Conservation (phyloP, 2,113 vertebrate species). For the Amblyopsis rosae region DNA sequence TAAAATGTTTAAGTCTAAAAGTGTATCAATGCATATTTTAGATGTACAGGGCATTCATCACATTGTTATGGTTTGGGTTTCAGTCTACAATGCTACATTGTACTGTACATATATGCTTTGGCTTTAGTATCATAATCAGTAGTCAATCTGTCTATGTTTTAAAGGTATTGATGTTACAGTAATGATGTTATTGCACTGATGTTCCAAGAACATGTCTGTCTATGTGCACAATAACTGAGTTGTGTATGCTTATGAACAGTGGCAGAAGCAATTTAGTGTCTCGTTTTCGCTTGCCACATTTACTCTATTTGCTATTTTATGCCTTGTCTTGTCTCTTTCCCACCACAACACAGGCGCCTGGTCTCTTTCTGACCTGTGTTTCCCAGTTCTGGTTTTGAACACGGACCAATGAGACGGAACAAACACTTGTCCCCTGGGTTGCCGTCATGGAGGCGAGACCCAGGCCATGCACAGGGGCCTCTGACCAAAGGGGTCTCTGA, state of each 20-base stretch:
- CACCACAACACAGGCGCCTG: background rate
- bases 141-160: too few species aligned
- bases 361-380: constrained; percentile 17
- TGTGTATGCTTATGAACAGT: background rate
- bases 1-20: too few species aligned
- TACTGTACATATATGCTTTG: too few species aligned
- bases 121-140: too few species aligned
- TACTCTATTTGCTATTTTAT: background rate
- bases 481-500: too few species aligned
- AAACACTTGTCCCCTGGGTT: constrained; percentile 9
- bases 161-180: too few species aligned
- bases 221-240: background rate
- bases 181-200: too few species aligned
- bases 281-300: background rate
- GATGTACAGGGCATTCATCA: too few species aligned
- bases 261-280: background rate
- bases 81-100: too few species aligned
- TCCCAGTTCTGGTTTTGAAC: constrained; percentile 11
- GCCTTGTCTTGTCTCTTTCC: background rate
- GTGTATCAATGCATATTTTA: too few species aligned
- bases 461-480: too few species aligned
- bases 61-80: too few species aligned
- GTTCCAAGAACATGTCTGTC: background rate
- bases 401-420: constrained; percentile 41
- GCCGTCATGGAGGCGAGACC: constrained; percentile 9